Evolutionary conservation across 1,140 invertebrate genomes (phyloP).

Genomic region (Lordiphosa clarofinis): DNA sequence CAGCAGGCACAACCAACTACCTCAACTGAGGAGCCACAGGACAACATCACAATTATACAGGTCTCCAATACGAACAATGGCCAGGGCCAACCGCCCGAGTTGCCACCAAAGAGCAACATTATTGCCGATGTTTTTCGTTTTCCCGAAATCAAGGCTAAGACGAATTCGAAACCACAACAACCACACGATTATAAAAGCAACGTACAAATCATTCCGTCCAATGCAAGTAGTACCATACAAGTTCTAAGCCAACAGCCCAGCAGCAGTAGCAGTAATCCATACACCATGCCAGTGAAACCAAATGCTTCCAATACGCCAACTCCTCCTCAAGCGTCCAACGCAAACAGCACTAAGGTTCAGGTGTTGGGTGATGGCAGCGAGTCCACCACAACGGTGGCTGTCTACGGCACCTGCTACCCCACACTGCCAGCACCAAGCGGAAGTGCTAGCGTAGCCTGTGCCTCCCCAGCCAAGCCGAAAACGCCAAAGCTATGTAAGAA

Average conservation of each 20-base stretch:
- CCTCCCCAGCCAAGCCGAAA: slow-evolving; percentile 25
- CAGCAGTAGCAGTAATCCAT: slow-evolving; percentile 41
- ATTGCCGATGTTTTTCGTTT: slow-evolving; percentile 69
- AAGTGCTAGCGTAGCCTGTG: slow-evolving; percentile 2
- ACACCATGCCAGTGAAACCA: slow-evolving; percentile 55
- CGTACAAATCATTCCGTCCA: slow-evolving; percentile 80
- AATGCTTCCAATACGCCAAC: slow-evolving; percentile 25
- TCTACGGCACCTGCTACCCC: slow-evolving; percentile 74
- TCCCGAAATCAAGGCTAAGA: slow-evolving; percentile 59
- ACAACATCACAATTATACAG: slow-evolving; percentile 77
- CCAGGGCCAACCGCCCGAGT: slow-evolving; percentile 42
- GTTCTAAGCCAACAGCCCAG: slow-evolving; percentile 17
- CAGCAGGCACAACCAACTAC: slow-evolving; percentile 17
- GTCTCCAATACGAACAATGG: slow-evolving; percentile 58
- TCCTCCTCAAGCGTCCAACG: slow-evolving; percentile 16
- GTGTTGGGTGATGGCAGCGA: slow-evolving; percentile 43
- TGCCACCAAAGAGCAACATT: slow-evolving; percentile 52
- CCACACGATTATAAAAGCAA: slow-evolving; percentile 76
- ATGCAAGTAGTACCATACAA: slow-evolving; percentile 41
- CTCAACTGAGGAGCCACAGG: slow-evolving; percentile 37
- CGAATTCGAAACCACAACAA: slow-evolving; percentile 8
- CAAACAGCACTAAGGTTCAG: slow-evolving; percentile 67
- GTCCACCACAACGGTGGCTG: slow-evolving; percentile 49
- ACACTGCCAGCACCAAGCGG: slow-evolving; percentile 6
- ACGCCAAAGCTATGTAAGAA: slow-evolving; percentile 71